Percentiles rank a stretch among this genome's conserved stretches.
Evolutionary conservation across 2,113 vertebrate genomes (phyloP).

Genomic region (Ceyx cyanopectus): DNA sequence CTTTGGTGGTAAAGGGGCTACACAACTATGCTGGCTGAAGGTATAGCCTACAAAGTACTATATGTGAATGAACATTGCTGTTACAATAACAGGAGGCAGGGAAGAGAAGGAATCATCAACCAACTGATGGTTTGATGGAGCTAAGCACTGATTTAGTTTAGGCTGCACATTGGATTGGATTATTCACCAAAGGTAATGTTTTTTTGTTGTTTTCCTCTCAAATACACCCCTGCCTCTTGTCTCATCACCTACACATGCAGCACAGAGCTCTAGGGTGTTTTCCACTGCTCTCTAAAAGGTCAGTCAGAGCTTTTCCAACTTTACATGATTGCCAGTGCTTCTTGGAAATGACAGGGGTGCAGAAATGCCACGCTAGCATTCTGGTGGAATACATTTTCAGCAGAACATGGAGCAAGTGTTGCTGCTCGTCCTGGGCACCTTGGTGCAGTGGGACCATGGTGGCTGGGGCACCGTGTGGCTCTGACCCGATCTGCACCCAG

Average conservation of each 20-base stretch:
- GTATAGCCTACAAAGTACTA: not conserved
- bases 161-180: not conserved
- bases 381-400: fast-evolving
- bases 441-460: fast-evolving
- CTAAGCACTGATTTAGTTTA: not conserved
- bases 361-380: not conserved
- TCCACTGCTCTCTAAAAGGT: not conserved
- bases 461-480: not conserved
- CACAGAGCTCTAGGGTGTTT: not conserved
- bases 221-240: not conserved
- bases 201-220: not conserved
- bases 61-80: not conserved
- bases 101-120: not conserved
- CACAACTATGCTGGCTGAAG: not conserved
- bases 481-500: fast-evolving
- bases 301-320: not conserved
- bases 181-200: not conserved
- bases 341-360: not conserved
- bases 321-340: not conserved
- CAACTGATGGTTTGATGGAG: not conserved
- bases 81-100: not conserved
- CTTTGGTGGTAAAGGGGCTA: not conserved
- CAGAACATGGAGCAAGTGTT: not conserved
- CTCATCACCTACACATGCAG: not conserved
- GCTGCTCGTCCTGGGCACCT: fast-evolving